Base-by-base conservation (phyloP, 2,797 vertebrate genomes). In the Geotrypetes seraphini region DNA sequence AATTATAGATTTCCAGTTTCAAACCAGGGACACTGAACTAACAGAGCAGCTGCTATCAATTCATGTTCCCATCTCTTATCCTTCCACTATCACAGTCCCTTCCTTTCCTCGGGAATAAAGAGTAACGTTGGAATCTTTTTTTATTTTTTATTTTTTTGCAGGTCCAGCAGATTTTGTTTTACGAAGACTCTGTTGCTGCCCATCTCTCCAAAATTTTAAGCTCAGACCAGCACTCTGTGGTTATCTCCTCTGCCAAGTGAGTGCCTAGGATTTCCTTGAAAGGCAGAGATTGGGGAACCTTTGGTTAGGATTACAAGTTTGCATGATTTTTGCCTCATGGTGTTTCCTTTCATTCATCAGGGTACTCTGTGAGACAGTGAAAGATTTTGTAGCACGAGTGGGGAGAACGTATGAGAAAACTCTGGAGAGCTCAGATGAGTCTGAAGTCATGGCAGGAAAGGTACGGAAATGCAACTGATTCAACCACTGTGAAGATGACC, bases 161-260 rank as follows among this genome's bases (percentile, higher is more conserved):
- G 93, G 93, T 93, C n/a, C 93, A 92, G 64, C 91, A 97, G 53
- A 98, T 98, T 55, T 81, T 92, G 40, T 91, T 86, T 43, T 98
- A 97, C 28, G 93, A 97, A 71, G 91, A 97, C 60, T 97, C 93
- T 0, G 92, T 98, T 4, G 93, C 92, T 5, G 89, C 85, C 59
- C 94, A 97, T 62, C 75, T 98, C 30, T 91, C 94, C 13, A 93
- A 96, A 75, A 98, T 97, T 68, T 80, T 98, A 57, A 92, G 89
- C 24, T 98, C 92, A 3, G 92, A 98, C 71, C 92, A 98, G 58
- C 93, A 98, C 55, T 95, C 94, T 0, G 93, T 97, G 12, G 90
- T 98, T 57, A 97, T 98, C 62, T 96, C 92, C 22, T 98, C 94
- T 1, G 92, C 92, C 31, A 97, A 88, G 94, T 98, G 73, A 45